Evolutionary conservation across 2,888 invertebrate species (phyloP).

Genomic region (Drosophila sordidula): DNA sequence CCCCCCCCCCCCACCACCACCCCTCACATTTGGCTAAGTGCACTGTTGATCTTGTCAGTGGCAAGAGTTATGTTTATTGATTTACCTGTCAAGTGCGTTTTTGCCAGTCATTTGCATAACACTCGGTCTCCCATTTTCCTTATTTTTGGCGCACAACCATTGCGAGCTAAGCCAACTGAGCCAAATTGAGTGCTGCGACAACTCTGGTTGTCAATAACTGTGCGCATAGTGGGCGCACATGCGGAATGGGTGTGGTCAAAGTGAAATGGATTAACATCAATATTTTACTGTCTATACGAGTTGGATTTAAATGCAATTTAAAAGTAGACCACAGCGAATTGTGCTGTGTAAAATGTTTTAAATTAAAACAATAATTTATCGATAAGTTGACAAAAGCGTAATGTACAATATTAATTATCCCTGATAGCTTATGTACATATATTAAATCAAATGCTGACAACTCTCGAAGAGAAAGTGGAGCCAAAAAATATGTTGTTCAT

Average conservation of each 20-base stretch:
- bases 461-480: not conserved
- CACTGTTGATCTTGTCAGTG: slow-evolving; percentile 59
- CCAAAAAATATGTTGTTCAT: not conserved
- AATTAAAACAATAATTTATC: not conserved
- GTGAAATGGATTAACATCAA: slow-evolving; percentile 30
- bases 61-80: slow-evolving; percentile 76
- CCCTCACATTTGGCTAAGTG: slow-evolving; percentile 47
- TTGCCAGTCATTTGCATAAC: slow-evolving; percentile 59
- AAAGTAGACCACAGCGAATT: slow-evolving; percentile 2
- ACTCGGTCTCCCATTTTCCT: slow-evolving; percentile 25
- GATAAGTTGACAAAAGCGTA: not conserved
- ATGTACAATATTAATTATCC: not conserved
- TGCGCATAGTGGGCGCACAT: slow-evolving; percentile 45
- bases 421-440: not conserved
- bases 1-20: not conserved
- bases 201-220: slow-evolving; percentile 27
- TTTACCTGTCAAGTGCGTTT: slow-evolving; percentile 69
- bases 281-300: slow-evolving; percentile 6
- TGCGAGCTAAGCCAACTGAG: slow-evolving; percentile 2
- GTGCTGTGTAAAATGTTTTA: not conserved
- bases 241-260: slow-evolving; percentile 24
- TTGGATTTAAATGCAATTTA: slow-evolving; percentile 1
- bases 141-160: slow-evolving; percentile 1
- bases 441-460: not conserved
- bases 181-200: slow-evolving; percentile 26